These are phyloP conservation scores for Metaphire vulgaris DNA, from an alignment of 1,140 invertebrate genomes.

Conservation along the genomic window DNA sequence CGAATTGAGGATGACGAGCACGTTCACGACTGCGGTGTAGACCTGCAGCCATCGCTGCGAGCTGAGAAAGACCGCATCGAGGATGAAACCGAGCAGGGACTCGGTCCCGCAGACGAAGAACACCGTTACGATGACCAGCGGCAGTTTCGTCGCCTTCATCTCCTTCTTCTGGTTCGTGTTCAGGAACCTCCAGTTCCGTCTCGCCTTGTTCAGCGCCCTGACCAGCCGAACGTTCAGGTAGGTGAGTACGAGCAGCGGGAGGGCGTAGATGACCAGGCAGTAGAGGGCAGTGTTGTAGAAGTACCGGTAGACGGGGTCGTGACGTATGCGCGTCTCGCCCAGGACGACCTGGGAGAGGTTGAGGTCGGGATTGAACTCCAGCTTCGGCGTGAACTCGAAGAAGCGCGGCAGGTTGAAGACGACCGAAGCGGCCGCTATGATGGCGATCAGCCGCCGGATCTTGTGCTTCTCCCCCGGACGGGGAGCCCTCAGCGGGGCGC, in stretches of 20 bases:
- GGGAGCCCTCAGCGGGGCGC: constrained; percentile 74
- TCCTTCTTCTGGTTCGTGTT: constrained; percentile 25
- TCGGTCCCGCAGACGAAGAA: constrained; percentile 28
- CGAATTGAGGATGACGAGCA: constrained; percentile 25
- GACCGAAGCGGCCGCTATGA: constrained; percentile 8
- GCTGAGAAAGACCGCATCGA: constrained; percentile 25
- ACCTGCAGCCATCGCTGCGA: constrained; percentile 2
- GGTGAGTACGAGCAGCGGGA: constrained; percentile 22
- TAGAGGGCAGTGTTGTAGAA: constrained; percentile 26
- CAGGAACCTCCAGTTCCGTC: constrained; percentile 7
- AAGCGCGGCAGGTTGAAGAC: constrained; percentile 27
- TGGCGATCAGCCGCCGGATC: neutral
- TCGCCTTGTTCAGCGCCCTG: constrained; percentile 14
- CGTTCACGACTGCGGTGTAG: constrained; percentile 26
- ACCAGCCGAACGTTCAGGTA: constrained; percentile 17
- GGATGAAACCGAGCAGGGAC: constrained; percentile 22
- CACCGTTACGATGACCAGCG: constrained; percentile 24
- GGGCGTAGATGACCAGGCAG: constrained; percentile 26
- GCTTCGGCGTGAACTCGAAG: constrained; percentile 19
- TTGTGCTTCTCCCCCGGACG: constrained; percentile 50
- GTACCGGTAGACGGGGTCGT: constrained; percentile 13
- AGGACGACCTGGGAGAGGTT: constrained; percentile 13
- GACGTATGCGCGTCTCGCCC: neutral
- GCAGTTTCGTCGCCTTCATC: constrained; percentile 22
- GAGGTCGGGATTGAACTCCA: neutral